A percentile compares a stretch with the other conserved stretches of the same genome.
phyloP scores from a whole-genome alignment of 2,797 vertebrate genomes.

The Semaprochilodus insignis region DNA sequence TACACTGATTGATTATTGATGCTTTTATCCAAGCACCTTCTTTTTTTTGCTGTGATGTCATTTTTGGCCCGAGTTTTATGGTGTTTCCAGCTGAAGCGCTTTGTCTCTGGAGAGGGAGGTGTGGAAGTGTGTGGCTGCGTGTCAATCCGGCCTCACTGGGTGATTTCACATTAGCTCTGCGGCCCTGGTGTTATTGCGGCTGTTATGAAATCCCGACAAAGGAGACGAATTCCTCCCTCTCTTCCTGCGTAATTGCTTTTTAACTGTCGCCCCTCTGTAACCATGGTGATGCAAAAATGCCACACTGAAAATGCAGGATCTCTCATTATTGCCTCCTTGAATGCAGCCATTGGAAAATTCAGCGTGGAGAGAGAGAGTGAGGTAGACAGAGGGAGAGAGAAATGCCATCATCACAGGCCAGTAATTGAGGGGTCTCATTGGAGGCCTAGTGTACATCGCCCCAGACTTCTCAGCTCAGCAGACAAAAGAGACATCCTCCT shows the following conservation, averaged over 20 bases:
- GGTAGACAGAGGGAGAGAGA: slow-evolving; percentile 61
- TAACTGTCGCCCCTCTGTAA: slow-evolving; percentile 85
- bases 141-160: slow-evolving; percentile 80
- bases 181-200: slow-evolving; percentile 85
- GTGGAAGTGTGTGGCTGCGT: slow-evolving; percentile 53
- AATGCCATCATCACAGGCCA: slow-evolving; percentile 33
- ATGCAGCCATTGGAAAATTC: slow-evolving; percentile 66
- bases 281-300: slow-evolving; percentile 84
- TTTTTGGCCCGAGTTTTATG: slow-evolving; percentile 5
- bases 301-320: slow-evolving; percentile 85
- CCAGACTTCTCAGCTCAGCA: slow-evolving; percentile 34
- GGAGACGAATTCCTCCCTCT: slow-evolving; percentile 81
- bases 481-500: slow-evolving; percentile 44
- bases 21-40: background rate
- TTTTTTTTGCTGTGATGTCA: background rate
- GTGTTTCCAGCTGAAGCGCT: background rate
- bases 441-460: slow-evolving; percentile 22
- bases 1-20: background rate
- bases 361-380: slow-evolving; percentile 61
- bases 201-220: slow-evolving; percentile 88
- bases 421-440: slow-evolving; percentile 41
- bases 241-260: slow-evolving; percentile 87
- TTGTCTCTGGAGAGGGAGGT: slow-evolving; percentile 42
- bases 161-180: slow-evolving; percentile 81
- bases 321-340: slow-evolving; percentile 81